Conservation (phyloP, 2,113 vertebrate species). For the Upupa epops region DNA sequence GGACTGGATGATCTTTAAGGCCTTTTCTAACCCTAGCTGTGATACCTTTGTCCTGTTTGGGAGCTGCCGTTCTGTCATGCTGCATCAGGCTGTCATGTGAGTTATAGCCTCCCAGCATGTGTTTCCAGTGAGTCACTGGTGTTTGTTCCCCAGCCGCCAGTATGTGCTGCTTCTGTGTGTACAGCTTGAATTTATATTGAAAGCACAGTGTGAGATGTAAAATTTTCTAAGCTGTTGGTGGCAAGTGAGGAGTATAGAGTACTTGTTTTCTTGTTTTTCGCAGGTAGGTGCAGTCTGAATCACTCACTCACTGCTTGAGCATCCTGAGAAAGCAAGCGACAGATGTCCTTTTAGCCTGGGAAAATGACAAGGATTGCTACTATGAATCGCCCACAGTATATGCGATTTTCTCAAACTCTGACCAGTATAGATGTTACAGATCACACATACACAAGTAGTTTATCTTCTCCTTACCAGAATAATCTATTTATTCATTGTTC, state of each 20-base stretch:
- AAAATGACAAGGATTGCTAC: neutral
- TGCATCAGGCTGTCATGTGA: neutral
- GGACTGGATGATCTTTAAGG: too few species aligned
- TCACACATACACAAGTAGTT: neutral
- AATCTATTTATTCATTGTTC: neutral
- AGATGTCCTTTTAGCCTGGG: neutral
- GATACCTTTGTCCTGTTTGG: neutral
- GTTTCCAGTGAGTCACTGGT: neutral
- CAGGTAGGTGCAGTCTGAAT: neutral
- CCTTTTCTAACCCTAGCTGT: too few species aligned
- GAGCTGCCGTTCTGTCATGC: neutral
- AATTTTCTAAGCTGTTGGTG: neutral
- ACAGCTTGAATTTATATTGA: too few species aligned
- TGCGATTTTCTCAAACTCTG: neutral
- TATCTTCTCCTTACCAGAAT: neutral
- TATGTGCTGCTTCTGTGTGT: neutral
- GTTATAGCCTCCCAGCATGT: neutral
- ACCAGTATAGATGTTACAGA: neutral
- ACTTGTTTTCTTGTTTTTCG: neutral
- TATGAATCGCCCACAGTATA: neutral
- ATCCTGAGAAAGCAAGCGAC: neutral
- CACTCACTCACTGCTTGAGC: neutral
- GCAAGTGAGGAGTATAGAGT: neutral
- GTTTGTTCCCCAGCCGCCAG: neutral
- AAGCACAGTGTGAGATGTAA: neutral